phyloP scores from a whole-genome alignment of 2,797 vertebrate species.

The Phataginus tricuspis region DNA sequence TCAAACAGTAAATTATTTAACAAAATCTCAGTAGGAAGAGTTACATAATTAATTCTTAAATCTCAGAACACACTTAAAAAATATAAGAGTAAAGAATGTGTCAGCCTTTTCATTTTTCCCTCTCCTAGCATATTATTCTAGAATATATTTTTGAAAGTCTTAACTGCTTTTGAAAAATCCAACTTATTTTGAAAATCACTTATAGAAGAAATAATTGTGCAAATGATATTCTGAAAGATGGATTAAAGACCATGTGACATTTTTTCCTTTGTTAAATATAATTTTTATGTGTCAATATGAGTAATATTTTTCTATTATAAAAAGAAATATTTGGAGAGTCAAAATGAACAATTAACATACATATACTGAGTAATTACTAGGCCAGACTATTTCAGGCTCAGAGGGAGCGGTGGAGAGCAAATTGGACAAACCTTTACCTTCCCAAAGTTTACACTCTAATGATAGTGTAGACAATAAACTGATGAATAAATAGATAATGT shows the following conservation, averaged over 20 bases:
- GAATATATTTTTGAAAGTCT: constrained; percentile 47
- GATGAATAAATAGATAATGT: not conserved
- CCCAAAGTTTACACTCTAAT: not conserved
- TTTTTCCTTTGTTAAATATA: not conserved
- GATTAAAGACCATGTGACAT: not conserved
- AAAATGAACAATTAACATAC: constrained; percentile 5
- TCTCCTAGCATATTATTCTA: not conserved
- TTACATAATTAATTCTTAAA: constrained; percentile 72
- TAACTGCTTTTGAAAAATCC: constrained; percentile 53
- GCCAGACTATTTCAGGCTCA: not conserved
- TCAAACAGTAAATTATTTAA: constrained; percentile 76
- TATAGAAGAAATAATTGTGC: constrained; percentile 12
- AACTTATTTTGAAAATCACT: constrained; percentile 55
- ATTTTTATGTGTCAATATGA: constrained; percentile 22
- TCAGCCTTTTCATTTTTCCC: constrained; percentile 55
- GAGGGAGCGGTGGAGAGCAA: not conserved
- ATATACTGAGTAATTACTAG: not conserved
- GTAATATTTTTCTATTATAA: constrained; percentile 37
- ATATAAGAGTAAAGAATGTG: constrained; percentile 63
- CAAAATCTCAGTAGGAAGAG: constrained; percentile 66
- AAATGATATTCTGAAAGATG: constrained; percentile 42
- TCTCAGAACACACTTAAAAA: constrained; percentile 62
- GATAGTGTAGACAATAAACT: not conserved
- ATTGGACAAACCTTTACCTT: constrained; percentile 3
- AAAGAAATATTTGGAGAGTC: not conserved